Evolutionary conservation across 2,797 vertebrate species (phyloP), one percentile per base, ranked within the genome.

Genomic region (Typhlichthys eigenmanni): DNA sequence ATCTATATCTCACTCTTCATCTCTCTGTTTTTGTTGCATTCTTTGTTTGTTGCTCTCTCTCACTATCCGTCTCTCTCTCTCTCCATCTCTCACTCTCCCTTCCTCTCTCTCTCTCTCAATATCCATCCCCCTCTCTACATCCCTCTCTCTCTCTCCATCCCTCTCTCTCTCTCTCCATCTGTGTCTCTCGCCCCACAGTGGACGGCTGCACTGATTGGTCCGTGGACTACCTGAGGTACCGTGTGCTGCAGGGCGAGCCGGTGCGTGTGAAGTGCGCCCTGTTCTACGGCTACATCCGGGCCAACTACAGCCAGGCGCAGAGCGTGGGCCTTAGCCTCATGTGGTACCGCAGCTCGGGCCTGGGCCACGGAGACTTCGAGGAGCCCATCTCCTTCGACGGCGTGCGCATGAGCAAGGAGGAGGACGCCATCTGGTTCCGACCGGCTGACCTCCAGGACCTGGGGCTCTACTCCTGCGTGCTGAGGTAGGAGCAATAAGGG

Each of bases 191-290:
- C 62, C 83, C 69, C 87, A 7, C 68, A 99, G 97, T 95, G 88
- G 97, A 98, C 71, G 96, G 97, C 91, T 99, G 97, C 78, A 99
- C 95, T 50, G 97, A 99, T 71, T 99, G 97, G 97, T 98, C 97
- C 68, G 94, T 98, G 85, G 97, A 99, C 92, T 98, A 97, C 91
- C 94, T 97, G 82, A 98, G 97, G 87, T 98, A 99, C 78, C 95
- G 94, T 88, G 97, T 96, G 79, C 91, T 98, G 84, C 94, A 96
- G 75, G 96, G 97, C 64, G 97, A 99, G 88, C 96, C 97, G 3
- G 97, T 98, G 86, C 92, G 96, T 82, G 96, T 99, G 81, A 98
- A 98, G 89, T 99, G 97, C 53, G 97, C 97, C 54, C 93, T 99
- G 62, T 99, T 99, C 93, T 99, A 98, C 62, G 97, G 97, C 79